A percentile compares a stretch with the other conserved stretches of the same genome.
These are phyloP conservation scores for Aphelocoma californica DNA, from an alignment of 2,797 vertebrate genomes.

Conservation along the genomic window DNA sequence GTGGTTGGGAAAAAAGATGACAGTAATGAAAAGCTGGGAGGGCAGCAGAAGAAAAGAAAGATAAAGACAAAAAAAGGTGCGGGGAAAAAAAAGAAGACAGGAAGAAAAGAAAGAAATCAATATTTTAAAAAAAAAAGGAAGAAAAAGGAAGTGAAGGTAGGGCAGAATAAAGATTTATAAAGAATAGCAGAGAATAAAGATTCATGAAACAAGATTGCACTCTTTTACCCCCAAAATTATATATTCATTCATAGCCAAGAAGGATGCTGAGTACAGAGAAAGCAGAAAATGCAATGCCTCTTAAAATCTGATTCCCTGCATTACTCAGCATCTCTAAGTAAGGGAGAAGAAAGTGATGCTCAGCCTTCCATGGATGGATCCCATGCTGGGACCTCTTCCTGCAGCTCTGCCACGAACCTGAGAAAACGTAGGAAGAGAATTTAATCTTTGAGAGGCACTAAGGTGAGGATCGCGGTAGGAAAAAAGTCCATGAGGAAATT, in stretches of 20 bases:
- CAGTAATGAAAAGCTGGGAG: conserved; percentile 75
- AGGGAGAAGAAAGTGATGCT: neutral
- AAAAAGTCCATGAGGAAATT: neutral
- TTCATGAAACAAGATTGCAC: neutral
- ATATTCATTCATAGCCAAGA: neutral
- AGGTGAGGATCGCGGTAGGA: neutral
- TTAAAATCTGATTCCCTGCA: neutral
- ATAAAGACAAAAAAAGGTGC: conserved; percentile 34
- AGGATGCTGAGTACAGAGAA: neutral
- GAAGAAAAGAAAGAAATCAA: neutral
- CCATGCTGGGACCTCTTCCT: neutral
- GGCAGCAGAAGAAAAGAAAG: conserved; percentile 55
- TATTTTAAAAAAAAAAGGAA: neutral
- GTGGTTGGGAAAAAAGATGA: conserved; percentile 77
- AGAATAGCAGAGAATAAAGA: neutral
- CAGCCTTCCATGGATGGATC: neutral
- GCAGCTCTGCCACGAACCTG: neutral
- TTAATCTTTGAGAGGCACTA: neutral
- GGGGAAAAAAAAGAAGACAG: neutral
- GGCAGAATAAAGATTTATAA: neutral
- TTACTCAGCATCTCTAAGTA: conserved; percentile 10
- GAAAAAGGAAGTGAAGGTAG: neutral
- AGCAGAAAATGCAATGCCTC: neutral
- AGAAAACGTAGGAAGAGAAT: neutral
- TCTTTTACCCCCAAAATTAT: neutral